phyloP scores from a whole-genome alignment of 2,797 vertebrate genomes.

The Choloepus didactylus region DNA sequence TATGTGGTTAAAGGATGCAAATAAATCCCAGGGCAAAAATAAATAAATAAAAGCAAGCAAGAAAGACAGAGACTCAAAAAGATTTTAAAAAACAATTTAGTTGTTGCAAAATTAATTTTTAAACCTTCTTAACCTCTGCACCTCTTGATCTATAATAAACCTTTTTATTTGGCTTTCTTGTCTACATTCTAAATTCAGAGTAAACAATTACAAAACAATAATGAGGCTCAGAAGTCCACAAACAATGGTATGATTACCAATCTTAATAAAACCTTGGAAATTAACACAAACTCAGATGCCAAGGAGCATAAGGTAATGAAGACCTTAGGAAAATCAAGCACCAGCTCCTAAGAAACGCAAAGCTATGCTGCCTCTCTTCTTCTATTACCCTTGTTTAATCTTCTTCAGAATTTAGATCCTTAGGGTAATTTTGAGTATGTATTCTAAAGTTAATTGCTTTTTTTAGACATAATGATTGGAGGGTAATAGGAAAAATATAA shows the following conservation, averaged over 20 bases:
- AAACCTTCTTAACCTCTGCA: neutral
- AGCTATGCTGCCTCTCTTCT: neutral
- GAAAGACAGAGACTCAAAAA: neutral
- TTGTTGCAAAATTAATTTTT: neutral
- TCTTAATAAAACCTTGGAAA: conserved; percentile 63
- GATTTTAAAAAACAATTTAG: neutral
- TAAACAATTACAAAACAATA: conserved; percentile 63
- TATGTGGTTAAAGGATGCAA: neutral
- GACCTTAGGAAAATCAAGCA: conserved; percentile 11
- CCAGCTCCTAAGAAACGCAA: neutral
- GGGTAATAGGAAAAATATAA: conserved; percentile 21
- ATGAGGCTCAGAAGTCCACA: conserved; percentile 52
- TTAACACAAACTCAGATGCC: neutral
- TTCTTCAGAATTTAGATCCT: conserved; percentile 35
- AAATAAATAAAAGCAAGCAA: neutral
- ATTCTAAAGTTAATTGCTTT: conserved; percentile 50
- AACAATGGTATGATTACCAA: conserved; percentile 54
- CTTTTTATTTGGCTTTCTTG: conserved; percentile 48
- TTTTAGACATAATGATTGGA: conserved; percentile 35
- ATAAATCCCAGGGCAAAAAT: neutral
- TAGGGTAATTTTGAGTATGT: neutral
- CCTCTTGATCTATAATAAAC: conserved; percentile 2
- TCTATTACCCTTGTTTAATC: conserved; percentile 35
- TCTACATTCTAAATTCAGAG: conserved; percentile 49
- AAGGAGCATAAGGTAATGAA: conserved; percentile 51